These are phyloP conservation scores for Tetramorium alpestre DNA, from an alignment of 1,140 invertebrate species.

Conservation along the genomic window DNA sequence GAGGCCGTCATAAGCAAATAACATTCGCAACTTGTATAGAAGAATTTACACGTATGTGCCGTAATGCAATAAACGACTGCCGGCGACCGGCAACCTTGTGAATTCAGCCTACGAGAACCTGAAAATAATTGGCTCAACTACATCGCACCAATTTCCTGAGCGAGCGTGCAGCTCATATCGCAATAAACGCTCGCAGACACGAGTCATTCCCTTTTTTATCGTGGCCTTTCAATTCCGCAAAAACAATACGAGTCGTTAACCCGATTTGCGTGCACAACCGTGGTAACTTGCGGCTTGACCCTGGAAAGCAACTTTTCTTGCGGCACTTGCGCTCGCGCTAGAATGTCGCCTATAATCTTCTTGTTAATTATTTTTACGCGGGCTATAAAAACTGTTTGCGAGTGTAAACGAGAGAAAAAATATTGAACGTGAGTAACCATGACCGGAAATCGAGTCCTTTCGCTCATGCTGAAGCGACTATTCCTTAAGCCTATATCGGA, in stretches of 20 bases:
- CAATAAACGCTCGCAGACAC: not conserved
- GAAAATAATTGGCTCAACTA: constrained; percentile 1
- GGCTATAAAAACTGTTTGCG: not conserved
- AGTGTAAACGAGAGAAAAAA: not conserved
- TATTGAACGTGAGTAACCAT: not conserved
- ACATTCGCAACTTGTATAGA: not conserved
- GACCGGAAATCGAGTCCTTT: not conserved
- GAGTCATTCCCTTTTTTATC: not conserved
- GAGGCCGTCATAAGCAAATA: constrained; percentile 59
- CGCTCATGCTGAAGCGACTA: not conserved
- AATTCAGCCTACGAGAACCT: not conserved
- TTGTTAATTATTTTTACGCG: not conserved
- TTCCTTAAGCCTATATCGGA: no score
- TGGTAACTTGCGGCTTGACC: not conserved
- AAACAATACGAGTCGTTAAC: constrained; percentile 22
- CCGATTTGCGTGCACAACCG: not conserved
- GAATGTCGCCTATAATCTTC: not conserved
- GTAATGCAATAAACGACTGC: not conserved
- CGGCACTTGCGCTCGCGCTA: not conserved
- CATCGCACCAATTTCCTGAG: not conserved
- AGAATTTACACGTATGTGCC: not conserved
- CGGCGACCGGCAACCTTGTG: constrained; percentile 25
- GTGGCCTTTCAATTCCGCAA: not conserved
- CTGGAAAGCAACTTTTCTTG: not conserved
- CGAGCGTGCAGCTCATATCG: not conserved